Conservation (phyloP, 2,113 vertebrate species). For the Columba livia region DNA sequence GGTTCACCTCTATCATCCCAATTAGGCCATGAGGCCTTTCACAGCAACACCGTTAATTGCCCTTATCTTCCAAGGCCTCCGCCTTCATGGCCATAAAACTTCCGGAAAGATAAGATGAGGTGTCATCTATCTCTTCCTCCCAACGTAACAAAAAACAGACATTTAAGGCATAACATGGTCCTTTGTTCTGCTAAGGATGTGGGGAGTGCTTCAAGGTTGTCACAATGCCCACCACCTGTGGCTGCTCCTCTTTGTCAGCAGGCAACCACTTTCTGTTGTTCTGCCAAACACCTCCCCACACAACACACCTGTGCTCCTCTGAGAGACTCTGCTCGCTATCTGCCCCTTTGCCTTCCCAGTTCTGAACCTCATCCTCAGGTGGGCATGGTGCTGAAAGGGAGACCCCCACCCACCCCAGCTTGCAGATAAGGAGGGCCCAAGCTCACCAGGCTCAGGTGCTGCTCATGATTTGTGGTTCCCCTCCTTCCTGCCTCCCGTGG, state of each 20-base stretch:
- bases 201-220: too few species aligned
- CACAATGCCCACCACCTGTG: neutral
- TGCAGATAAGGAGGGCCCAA: neutral
- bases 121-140: too few species aligned
- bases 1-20: too few species aligned
- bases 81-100: too few species aligned
- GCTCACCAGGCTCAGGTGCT: neutral
- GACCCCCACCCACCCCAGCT: fast-evolving
- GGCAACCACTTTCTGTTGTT: neutral
- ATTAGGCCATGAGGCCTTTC: too few species aligned
- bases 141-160: too few species aligned
- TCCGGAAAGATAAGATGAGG: too few species aligned
- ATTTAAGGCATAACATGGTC: too few species aligned
- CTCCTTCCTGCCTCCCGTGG: neutral
- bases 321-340: neutral
- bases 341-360: neutral
- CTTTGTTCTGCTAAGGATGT: too few species aligned
- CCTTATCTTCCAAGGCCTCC: too few species aligned
- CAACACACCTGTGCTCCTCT: fast-evolving
- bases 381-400: neutral
- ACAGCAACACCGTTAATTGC: too few species aligned
- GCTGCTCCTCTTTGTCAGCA: fast-evolving
- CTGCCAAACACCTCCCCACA: neutral
- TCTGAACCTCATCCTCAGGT: neutral
- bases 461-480: neutral